Base-by-base conservation (phyloP, 2,888 invertebrate genomes). In the Congeria kusceri region DNA sequence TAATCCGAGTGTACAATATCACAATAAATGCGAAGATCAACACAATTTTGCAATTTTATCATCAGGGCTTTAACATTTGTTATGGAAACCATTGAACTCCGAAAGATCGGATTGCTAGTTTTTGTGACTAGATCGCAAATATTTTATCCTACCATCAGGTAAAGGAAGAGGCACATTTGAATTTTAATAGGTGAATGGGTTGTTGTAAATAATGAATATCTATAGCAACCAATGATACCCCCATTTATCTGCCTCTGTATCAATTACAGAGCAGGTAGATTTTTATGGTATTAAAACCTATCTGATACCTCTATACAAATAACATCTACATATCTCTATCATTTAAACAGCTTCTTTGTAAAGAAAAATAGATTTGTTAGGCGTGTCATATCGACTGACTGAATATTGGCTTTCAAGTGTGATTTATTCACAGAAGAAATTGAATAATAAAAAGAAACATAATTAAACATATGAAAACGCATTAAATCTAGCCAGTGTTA, bases 31-130 rank as follows among this genome's bases (percentile, higher is more conserved):
- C 68, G 28, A 68, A 75, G 63, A 68, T 68, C 68, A 68, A 68
- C 75, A 75, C 47, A 39, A 75, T 58, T 68, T 68, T 75, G 75
- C 68, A 75, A 63, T 68, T 74, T 75, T 68, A 75, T 75, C 44
- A 44, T 32, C 47, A 63, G n/a, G 32, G 63, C 32, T 47, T 75
- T 63, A 64, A 47, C 64, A 64, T 68, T 68, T 68, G n/a, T 65
- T 66, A 61, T 57, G 39, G 68, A 68, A 75, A 56, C 67, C 57
- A 68, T 63, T 75, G 75, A 75, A 62, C 57, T 68, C 58, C 63
- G 28, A 63, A 66, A 27, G 61, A 56, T 66, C 62, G 11, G n/a
- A 20, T 53, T 20, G 23, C 53, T 53, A 53, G 23, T 25, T 53
- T 53, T 20, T 53, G 25, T 53, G 20, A 53, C 53, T 53, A 53